A percentile compares a stretch with the other conserved stretches of the same genome.
Conservation (phyloP, 2,113 vertebrate genomes). For the Ammodytes dubius region DNA sequence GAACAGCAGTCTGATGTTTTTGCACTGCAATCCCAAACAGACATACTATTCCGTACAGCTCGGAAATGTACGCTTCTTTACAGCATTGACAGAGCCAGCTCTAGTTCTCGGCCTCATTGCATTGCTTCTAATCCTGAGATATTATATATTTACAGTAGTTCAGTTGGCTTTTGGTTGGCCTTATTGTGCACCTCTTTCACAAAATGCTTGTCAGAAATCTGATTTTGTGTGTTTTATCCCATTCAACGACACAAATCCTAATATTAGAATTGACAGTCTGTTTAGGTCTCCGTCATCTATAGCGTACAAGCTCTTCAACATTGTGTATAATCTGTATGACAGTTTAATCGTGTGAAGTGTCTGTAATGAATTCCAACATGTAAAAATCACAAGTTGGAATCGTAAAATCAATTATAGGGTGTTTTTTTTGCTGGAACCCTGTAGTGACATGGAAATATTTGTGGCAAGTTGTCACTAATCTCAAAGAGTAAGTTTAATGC, state of each 20-base stretch:
- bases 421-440: neutral
- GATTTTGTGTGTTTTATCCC: neutral
- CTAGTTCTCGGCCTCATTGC: neutral
- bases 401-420: constrained; percentile 14
- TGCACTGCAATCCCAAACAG: constrained; percentile 18
- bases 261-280: constrained; percentile 8
- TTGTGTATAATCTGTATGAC: constrained; percentile 18
- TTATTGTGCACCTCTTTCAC: constrained; percentile 40
- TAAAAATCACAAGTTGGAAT: constrained; percentile 43
- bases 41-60: constrained; percentile 13
- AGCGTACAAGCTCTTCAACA: constrained; percentile 31
- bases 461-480: constrained; percentile 41
- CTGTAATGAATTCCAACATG: constrained; percentile 41
- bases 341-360: constrained; percentile 44
- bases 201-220: constrained; percentile 3
- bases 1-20: constrained; percentile 37
- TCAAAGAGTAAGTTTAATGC: constrained; percentile 22
- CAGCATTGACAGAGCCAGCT: neutral
- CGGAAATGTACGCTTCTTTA: neutral
- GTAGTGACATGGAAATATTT: constrained; percentile 21
- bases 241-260: neutral
- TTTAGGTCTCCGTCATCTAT: constrained; percentile 31
- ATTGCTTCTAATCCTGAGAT: neutral
- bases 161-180: constrained; percentile 8
- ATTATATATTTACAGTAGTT: neutral